A percentile compares a stretch with the other conserved stretches of the same genome.
phyloP scores from a whole-genome alignment of 1,140 invertebrate genomes.

The Grapholita molesta region DNA sequence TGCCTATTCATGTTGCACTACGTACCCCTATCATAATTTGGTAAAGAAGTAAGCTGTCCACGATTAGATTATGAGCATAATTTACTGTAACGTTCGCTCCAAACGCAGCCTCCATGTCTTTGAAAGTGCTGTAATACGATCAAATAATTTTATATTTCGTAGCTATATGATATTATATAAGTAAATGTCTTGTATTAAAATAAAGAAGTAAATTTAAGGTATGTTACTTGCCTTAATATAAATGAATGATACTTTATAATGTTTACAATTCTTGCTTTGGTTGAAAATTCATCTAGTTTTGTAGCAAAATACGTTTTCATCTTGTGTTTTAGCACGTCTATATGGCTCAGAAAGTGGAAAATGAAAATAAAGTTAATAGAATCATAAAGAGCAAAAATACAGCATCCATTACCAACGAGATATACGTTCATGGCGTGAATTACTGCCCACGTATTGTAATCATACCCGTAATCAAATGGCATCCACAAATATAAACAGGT shows the following conservation, averaged over 20 bases:
- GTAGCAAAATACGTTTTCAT: slow-evolving; percentile 28
- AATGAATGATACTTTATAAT: slow-evolving; percentile 46
- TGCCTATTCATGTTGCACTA: not conserved
- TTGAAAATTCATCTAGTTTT: slow-evolving; percentile 27
- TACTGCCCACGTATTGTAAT: slow-evolving; percentile 33
- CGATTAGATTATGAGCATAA: slow-evolving; percentile 50
- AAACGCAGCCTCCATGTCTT: slow-evolving; percentile 39
- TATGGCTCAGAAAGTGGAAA: slow-evolving; percentile 47
- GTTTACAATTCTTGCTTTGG: slow-evolving; percentile 27
- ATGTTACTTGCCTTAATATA: slow-evolving; percentile 35
- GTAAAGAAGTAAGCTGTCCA: slow-evolving; percentile 47
- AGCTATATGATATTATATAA: too few relatives aligned
- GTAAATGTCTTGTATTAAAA: too few relatives aligned
- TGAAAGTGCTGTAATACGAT: slow-evolving; percentile 40
- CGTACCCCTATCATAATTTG: slow-evolving; percentile 44
- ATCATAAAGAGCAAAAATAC: slow-evolving; percentile 35
- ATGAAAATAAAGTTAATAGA: slow-evolving; percentile 36
- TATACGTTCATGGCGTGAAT: slow-evolving; percentile 33
- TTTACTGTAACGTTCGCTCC: slow-evolving; percentile 43
- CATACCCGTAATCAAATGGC: slow-evolving; percentile 45
- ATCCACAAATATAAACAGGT: slow-evolving; percentile 43
- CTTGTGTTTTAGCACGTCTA: slow-evolving; percentile 40
- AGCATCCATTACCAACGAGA: slow-evolving; percentile 23
- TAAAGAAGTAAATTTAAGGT: too few relatives aligned
- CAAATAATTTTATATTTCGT: too few relatives aligned